Percentiles rank a stretch among this genome's conserved stretches.
Conservation (phyloP, 1,140 invertebrate genomes). For the Sitodiplosis mosellana region DNA sequence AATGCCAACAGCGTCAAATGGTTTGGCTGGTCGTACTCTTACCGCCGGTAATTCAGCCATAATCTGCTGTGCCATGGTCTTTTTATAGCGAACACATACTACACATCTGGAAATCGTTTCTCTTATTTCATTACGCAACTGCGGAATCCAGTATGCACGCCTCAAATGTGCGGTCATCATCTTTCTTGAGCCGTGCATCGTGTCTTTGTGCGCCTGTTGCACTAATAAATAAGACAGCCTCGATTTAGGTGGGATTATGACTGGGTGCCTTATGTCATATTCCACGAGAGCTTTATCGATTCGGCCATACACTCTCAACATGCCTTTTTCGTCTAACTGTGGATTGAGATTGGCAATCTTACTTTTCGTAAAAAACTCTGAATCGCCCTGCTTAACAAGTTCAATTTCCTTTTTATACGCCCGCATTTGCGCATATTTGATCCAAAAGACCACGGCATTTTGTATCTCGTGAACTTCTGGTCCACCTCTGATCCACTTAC, state of each 20-base stretch:
- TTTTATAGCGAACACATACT: neutral
- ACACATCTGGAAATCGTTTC: neutral
- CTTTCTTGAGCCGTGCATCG: neutral
- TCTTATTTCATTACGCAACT: neutral
- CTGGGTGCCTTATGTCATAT: neutral
- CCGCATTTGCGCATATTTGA: too few species aligned
- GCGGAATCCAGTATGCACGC: too few species aligned
- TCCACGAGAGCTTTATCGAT: slow-evolving; percentile 8
- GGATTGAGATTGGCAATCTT: slow-evolving; percentile 6
- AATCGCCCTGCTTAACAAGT: too few species aligned
- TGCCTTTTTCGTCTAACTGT: slow-evolving; percentile 11
- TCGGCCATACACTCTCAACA: slow-evolving; percentile 16
- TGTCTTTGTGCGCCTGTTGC: neutral
- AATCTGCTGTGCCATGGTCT: neutral
- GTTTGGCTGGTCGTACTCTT: neutral
- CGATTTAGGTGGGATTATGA: neutral
- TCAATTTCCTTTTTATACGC: too few species aligned
- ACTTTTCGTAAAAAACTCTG: neutral
- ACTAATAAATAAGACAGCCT: neutral
- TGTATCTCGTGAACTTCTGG: too few species aligned
- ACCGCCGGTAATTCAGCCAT: neutral
- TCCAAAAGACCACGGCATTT: too few species aligned
- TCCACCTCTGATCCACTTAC: too few species aligned
- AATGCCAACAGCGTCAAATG: neutral
- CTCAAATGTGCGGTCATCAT: neutral